Evolutionary conservation across 2,797 vertebrate genomes (phyloP).

Genomic region (Eulemur rubriventer): DNA sequence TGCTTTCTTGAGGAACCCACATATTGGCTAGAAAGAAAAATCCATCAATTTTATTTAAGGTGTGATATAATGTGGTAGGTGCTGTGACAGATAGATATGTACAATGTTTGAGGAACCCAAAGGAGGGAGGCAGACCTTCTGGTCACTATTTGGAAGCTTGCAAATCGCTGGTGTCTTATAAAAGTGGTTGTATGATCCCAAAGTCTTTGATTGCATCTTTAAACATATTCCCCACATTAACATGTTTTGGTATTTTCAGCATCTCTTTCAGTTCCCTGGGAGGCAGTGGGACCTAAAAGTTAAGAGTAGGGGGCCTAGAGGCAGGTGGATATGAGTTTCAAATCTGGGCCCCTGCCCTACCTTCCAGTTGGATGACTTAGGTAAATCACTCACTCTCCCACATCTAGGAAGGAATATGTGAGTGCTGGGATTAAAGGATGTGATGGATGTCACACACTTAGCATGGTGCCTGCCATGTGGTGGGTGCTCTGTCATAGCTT

Average conservation of each 20-base stretch:
- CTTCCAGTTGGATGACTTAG: neutral
- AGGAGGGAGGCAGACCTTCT: neutral
- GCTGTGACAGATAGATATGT: neutral
- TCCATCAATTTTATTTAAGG: neutral
- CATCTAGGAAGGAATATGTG: neutral
- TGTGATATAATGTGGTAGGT: neutral
- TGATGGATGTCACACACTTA: neutral
- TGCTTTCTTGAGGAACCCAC: neutral
- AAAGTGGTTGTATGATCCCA: neutral
- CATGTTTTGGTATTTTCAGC: neutral
- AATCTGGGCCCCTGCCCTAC: neutral
- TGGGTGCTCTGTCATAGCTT: neutral
- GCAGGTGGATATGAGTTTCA: neutral
- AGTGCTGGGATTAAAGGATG: neutral
- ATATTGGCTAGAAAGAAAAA: neutral
- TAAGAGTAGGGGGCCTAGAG: neutral
- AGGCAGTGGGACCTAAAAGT: neutral
- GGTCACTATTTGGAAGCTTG: neutral
- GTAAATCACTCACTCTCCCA: neutral
- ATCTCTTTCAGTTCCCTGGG: neutral
- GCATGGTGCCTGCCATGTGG: neutral
- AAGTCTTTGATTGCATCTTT: constrained; percentile 4
- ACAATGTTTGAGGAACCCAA: neutral
- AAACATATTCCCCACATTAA: constrained; percentile 16
- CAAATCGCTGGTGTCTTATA: neutral